Percentiles rank a stretch among this genome's conserved stretches.
These are phyloP conservation scores for Cepaea hortensis DNA, from an alignment of 2,888 invertebrate genomes.

Conservation along the genomic window DNA sequence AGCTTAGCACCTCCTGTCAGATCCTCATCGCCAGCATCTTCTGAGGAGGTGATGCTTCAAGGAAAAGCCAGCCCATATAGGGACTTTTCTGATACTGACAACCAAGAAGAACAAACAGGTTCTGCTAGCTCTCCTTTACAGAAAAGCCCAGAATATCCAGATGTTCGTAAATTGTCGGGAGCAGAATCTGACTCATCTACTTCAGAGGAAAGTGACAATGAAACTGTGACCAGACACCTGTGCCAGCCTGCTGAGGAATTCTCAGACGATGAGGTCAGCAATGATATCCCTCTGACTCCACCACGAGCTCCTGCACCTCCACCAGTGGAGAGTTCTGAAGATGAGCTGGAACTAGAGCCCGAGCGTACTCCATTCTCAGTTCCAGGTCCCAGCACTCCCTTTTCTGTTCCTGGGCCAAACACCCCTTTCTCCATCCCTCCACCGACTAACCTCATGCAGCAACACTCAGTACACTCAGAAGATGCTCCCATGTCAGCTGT, in stretches of 20 bases:
- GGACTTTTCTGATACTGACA: constrained; percentile 60
- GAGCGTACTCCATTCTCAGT: constrained; percentile 41
- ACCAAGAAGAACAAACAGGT: constrained; percentile 51
- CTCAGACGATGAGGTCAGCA: constrained; percentile 54
- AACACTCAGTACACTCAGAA: constrained; percentile 47
- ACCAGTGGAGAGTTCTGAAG: constrained; percentile 55
- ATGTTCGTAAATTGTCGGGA: constrained; percentile 23
- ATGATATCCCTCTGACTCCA: constrained; percentile 59
- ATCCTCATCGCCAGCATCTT: constrained; percentile 40
- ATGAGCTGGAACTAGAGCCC: constrained; percentile 57
- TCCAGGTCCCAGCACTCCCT: constrained; percentile 43
- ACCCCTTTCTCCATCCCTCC: constrained; percentile 53
- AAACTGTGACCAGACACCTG: constrained; percentile 38
- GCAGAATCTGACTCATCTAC: not conserved
- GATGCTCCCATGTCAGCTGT: constrained; percentile 41
- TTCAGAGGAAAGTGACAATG: not conserved
- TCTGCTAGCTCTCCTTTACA: constrained; percentile 10
- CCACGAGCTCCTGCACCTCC: constrained; percentile 58
- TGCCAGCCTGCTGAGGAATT: constrained; percentile 27
- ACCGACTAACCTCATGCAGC: constrained; percentile 55
- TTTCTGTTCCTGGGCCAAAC: constrained; percentile 46
- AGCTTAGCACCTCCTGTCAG: not conserved
- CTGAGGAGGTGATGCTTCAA: constrained; percentile 53
- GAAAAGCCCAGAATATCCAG: constrained; percentile 45
- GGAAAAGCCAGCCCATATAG: constrained; percentile 53